Percentiles rank a stretch among this genome's conserved stretches.
Evolutionary conservation across 2,113 vertebrate species (phyloP).

Genomic region (Aegotheles bennettii): DNA sequence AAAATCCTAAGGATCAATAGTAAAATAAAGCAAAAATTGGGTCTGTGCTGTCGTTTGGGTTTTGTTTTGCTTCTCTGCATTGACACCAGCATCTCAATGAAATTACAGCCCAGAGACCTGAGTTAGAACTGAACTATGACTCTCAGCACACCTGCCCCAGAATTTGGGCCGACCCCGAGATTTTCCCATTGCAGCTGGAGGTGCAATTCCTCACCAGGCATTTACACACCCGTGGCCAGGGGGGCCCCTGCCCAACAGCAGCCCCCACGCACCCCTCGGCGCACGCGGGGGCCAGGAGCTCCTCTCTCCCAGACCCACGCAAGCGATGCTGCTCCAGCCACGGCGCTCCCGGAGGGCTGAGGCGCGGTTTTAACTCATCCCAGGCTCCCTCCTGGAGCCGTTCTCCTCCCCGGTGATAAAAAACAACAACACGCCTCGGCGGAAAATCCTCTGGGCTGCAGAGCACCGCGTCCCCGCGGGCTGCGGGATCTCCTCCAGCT

Average conservation of each 20-base stretch:
- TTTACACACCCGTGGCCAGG: background rate
- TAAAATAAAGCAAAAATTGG: background rate
- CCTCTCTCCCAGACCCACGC: background rate
- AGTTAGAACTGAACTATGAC: background rate
- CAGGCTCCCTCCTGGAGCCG: fast-evolving
- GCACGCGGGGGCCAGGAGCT: background rate
- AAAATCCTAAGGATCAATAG: background rate
- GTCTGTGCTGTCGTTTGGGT: background rate
- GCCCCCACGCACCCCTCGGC: background rate
- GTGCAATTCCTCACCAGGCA: background rate
- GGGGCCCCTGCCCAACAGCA: background rate
- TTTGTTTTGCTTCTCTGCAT: background rate
- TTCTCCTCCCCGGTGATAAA: fast-evolving
- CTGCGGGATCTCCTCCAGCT: background rate
- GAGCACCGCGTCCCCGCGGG: background rate
- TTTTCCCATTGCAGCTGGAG: background rate
- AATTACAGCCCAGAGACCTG: background rate
- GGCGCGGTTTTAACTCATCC: background rate
- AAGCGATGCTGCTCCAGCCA: fast-evolving
- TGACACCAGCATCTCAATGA: background rate
- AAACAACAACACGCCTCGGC: fast-evolving
- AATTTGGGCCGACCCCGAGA: background rate
- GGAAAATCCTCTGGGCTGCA: background rate
- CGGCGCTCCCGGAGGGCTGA: background rate
- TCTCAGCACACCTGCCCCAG: background rate